Percentiles rank a stretch among this genome's conserved stretches.
Conservation (phyloP, 1,140 invertebrate genomes). For the Caenorhabditis latens region DNA sequence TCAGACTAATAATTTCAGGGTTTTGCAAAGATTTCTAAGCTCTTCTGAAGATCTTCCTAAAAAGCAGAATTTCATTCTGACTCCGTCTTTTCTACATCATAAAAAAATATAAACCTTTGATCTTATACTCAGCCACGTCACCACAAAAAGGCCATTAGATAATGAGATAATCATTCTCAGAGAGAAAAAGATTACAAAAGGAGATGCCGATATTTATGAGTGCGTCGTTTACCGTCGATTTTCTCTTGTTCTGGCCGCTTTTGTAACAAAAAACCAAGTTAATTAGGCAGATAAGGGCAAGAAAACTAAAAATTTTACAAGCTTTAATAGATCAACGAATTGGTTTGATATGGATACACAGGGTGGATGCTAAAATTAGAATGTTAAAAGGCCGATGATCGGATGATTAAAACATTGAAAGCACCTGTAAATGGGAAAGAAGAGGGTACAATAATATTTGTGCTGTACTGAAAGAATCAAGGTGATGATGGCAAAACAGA, state of each 20-base stretch:
- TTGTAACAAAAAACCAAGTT: constrained; percentile 46
- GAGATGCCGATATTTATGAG: constrained; percentile 53
- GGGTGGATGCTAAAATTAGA: constrained; percentile 4
- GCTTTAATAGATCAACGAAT: constrained; percentile 24
- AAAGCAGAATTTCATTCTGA: background rate
- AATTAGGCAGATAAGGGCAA: constrained; percentile 36
- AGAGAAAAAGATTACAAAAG: constrained; percentile 39
- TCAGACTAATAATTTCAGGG: too few relatives aligned
- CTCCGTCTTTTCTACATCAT: background rate
- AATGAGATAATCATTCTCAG: constrained; percentile 35
- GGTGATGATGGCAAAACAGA: too few relatives aligned
- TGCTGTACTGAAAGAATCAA: too few relatives aligned
- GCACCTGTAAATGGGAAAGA: background rate
- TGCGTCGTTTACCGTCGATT: constrained; percentile 26
- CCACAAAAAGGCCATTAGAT: constrained; percentile 38
- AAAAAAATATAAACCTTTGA: constrained; percentile 28
- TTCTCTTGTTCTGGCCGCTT: constrained; percentile 53
- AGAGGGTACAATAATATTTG: background rate
- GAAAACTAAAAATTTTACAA: constrained; percentile 8
- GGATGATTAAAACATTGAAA: background rate
- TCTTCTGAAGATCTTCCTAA: too few relatives aligned
- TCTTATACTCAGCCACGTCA: background rate
- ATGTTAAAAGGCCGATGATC: background rate
- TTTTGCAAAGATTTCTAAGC: too few relatives aligned
- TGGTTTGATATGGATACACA: background rate